Base-by-base conservation (phyloP, 2,888 invertebrate genomes). In the Acronicta psi region DNA sequence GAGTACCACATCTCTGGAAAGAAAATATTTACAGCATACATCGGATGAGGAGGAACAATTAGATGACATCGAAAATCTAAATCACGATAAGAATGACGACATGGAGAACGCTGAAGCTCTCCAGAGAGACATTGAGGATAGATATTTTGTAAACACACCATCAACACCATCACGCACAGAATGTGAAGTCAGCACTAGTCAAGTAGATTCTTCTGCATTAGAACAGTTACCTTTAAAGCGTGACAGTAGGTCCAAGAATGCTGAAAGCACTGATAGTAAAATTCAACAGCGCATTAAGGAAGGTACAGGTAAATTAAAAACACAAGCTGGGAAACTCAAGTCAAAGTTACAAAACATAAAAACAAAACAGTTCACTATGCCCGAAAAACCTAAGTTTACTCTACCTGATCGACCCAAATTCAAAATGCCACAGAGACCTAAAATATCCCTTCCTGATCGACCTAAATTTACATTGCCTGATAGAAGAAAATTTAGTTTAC, bases 251-350 rank as follows among this genome's bases (percentile, higher is more conserved):
- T 87, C 93, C 38, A 95, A 95, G 83, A 93, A 91, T 67, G 76
- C 86, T 40, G 95, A 95, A 41, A 90, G 88, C 51, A 90, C 92
- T 58, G 94, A 95, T 75, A 92, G 89, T 46, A 95, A 94, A 80
- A 93, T 96, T 81, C 96, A 96, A 73, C 95, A 96, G 70, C 95
- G 96, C 14, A 86, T 97, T 25, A 95, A 95, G 69, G 95, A 94
- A 66, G 96, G 97, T 68, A 97, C 97, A 4, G 96, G 96, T 34
- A 96, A 96, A 71, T 77, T 97, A 45, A 96, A 95, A 75, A 95
- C 92, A 37, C 96, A 97, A 84, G 97, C 97, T 14, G 96, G 96
- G 25, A 96, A 96, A 87, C 85, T 98, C 25, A 96, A 96, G 84
- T 95, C 95, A 0, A 96, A 96, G 82, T 82, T 97, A 56, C 95